phyloP scores from a whole-genome alignment of 2,797 vertebrate genomes.

The Diplodus puntazzo region DNA sequence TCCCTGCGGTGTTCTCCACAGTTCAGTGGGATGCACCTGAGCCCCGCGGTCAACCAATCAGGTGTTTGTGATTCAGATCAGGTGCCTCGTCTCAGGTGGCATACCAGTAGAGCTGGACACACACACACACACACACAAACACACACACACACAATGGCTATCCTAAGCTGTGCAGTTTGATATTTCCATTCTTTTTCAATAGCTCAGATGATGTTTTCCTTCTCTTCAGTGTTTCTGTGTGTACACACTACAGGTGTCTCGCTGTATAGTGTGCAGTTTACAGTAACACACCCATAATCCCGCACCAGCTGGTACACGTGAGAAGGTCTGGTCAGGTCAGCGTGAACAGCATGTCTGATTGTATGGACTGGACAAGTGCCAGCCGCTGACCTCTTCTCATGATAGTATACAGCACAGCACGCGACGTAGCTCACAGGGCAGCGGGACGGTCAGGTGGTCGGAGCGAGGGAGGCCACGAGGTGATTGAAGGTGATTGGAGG shows the following conservation, averaged over 20 bases:
- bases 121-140: neutral
- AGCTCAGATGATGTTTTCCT: neutral
- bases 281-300: slow-evolving; percentile 3
- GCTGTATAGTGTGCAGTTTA: neutral
- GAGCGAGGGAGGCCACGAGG: slow-evolving; percentile 26
- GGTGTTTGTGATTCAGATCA: slow-evolving; percentile 70
- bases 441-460: slow-evolving; percentile 40
- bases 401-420: slow-evolving; percentile 43
- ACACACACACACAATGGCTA: neutral
- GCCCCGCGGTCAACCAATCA: slow-evolving; percentile 66
- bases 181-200: neutral
- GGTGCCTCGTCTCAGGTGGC: slow-evolving; percentile 61
- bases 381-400: slow-evolving; percentile 53
- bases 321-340: slow-evolving; percentile 55
- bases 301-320: slow-evolving; percentile 34
- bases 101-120: slow-evolving; percentile 38
- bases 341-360: slow-evolving; percentile 63
- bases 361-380: slow-evolving; percentile 64
- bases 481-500: slow-evolving; percentile 64
- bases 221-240: neutral
- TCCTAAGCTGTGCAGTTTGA: neutral
- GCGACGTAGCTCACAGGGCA: slow-evolving; percentile 48
- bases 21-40: slow-evolving; percentile 75
- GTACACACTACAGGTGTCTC: too few species aligned
- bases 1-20: slow-evolving; percentile 60